Base-by-base conservation (phyloP, 2,797 vertebrate species). In the Megaceryle alcyon region DNA sequence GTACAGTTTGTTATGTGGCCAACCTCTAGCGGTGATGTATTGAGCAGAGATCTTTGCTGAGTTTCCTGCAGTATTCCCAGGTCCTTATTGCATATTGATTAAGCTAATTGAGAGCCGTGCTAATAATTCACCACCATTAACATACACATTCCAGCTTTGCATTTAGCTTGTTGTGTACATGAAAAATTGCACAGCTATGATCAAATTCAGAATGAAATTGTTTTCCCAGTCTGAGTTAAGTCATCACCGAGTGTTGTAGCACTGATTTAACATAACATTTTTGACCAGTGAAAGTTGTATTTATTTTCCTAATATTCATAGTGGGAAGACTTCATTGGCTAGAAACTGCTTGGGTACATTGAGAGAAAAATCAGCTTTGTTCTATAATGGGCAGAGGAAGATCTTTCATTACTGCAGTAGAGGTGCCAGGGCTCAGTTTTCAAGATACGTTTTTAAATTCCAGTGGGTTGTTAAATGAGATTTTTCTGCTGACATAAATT, bases 401-500 rank as follows among this genome's bases (percentile, higher is more conserved):
- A 43, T 82, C 44, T 86, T 91, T 71, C 23, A 31, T 86, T 78
- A 69, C 73, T 92, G 44, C 66, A 76, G 46, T 26, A 61, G 66
- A 68, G 59, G n/a, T 90, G 44, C 66, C 44, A 68, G 43, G 41
- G 33, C 63, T 94, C 48, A 8, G 64, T 81, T 92, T 86, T 86
- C 66, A 86, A 86, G 75, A 49, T 82, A 18, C 0, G 10, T 48
- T 83, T 94, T 95, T 82, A 77, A 92, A 93, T 94, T 96, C 71
- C 75, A 77, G 56, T 57, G 88, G 91, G 92, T 80, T 4, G 0
- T 92, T 96, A 88, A 94, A 82, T 79, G 51, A 95, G 63, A n/a
- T 84, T 96, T 94, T 94, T 90, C 77, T 88, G 82, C 86, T 95
- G 94, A 94, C 9, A 7, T 75, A 63, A 86, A 95, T 92, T 95